A percentile compares a stretch with the other conserved stretches of the same genome.
Evolutionary conservation across 2,888 invertebrate species (phyloP).

Genomic region (Polymixis lichenea): DNA sequence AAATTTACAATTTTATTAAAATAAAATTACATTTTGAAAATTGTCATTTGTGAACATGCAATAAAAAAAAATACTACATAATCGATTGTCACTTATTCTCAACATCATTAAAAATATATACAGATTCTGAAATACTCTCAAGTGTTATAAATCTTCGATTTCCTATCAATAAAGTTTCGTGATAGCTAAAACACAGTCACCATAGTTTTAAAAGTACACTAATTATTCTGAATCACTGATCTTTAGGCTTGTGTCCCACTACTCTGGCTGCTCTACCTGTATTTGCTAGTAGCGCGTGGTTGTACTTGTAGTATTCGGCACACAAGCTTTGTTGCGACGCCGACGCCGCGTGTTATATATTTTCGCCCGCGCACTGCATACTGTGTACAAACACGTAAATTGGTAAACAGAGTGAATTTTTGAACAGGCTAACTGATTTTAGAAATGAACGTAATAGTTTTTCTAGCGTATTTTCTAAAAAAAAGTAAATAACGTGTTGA

Average conservation of each 20-base stretch:
- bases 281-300: neutral
- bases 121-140: conserved; percentile 22
- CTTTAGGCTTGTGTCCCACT: conserved; percentile 14
- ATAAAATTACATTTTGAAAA: neutral
- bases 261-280: neutral
- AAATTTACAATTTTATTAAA: neutral
- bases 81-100: neutral
- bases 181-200: conserved; percentile 56
- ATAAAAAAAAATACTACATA: conserved; percentile 2
- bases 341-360: conserved; percentile 18
- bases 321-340: conserved; percentile 22
- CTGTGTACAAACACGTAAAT: conserved; percentile 14
- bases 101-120: conserved; percentile 15
- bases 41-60: neutral
- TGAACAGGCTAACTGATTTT: no score
- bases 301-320: conserved; percentile 2
- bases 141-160: neutral
- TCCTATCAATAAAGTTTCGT: conserved; percentile 32
- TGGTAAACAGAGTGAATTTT: neutral
- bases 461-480: neutral
- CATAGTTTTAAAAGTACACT: conserved; percentile 34
- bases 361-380: conserved; percentile 42
- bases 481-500: neutral
- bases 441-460: neutral
- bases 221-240: conserved; percentile 22